Evolutionary conservation across 2,888 invertebrate genomes (phyloP).

Genomic region (Platyscelio sp.): DNA sequence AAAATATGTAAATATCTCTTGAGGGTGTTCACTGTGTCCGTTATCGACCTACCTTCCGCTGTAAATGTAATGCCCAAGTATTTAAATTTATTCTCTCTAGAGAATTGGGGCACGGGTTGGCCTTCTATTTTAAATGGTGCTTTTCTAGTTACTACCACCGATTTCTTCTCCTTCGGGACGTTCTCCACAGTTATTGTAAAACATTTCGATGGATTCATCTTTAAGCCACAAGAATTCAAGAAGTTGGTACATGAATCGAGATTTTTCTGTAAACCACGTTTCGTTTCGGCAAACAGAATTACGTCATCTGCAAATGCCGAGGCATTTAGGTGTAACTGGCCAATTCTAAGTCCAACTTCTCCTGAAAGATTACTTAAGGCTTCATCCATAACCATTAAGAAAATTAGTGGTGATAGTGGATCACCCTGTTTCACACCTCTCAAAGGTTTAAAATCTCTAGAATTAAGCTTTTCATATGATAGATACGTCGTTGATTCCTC

Average conservation of each 20-base stretch:
- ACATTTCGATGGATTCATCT: conserved; percentile 76
- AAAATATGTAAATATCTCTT: conserved; percentile 7
- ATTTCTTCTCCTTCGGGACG: conserved; percentile 38
- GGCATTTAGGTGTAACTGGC: background rate
- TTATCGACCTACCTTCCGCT: conserved; percentile 9
- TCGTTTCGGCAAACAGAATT: conserved; percentile 35
- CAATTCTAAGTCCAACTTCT: conserved; percentile 44
- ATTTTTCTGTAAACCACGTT: conserved; percentile 75
- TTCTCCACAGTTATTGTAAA: conserved; percentile 73
- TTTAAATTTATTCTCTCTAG: conserved; percentile 15
- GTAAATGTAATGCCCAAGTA: conserved; percentile 38
- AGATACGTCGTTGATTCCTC: too few species aligned
- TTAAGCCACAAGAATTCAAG: conserved; percentile 68
- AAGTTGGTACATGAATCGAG: too few species aligned
- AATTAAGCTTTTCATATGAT: background rate
- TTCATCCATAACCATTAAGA: conserved; percentile 20
- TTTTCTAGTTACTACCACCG: background rate
- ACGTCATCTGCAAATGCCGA: conserved; percentile 65
- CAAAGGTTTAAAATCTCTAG: conserved; percentile 3
- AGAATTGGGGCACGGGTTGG: background rate
- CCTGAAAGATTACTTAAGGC: background rate
- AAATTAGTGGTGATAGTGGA: conserved; percentile 8
- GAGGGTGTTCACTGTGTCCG: too few species aligned
- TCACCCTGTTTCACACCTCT: conserved; percentile 43
- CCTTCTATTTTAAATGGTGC: background rate